Conservation (phyloP, 2,888 invertebrate genomes). For the Agrochola circellaris region DNA sequence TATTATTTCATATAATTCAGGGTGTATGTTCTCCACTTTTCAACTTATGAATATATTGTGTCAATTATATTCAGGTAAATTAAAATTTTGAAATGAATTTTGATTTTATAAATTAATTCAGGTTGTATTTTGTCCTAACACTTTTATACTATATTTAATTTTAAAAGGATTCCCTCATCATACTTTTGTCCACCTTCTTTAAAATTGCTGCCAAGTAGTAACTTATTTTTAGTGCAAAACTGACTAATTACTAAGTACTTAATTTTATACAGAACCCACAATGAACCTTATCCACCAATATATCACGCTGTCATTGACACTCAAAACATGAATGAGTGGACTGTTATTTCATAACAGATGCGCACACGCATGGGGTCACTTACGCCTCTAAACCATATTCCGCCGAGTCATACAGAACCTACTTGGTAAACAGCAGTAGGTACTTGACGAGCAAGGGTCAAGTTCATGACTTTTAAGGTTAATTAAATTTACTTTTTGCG, state of each 20-base stretch:
- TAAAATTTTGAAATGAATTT: too few relatives aligned
- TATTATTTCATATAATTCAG: too few relatives aligned
- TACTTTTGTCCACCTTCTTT: too few relatives aligned
- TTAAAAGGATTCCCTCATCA: too few relatives aligned
- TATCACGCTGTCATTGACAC: conserved; percentile 63
- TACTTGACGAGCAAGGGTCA: conserved; percentile 42
- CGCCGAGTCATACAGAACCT: conserved; percentile 46
- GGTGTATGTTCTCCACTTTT: too few relatives aligned
- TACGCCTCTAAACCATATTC: conserved; percentile 27
- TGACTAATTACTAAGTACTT: neutral
- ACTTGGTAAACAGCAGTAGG: conserved; percentile 26
- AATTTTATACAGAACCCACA: conserved; percentile 36
- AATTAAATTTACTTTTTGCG: conserved; percentile 52
- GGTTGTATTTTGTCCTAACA: too few relatives aligned
- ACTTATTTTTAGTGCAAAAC: too few relatives aligned
- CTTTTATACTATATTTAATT: too few relatives aligned
- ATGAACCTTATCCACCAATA: neutral
- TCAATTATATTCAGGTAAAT: too few relatives aligned
- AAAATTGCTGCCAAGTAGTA: too few relatives aligned
- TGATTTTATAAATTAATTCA: too few relatives aligned
- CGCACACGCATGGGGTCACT: conserved; percentile 55
- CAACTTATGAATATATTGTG: too few relatives aligned
- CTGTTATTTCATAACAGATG: conserved; percentile 65
- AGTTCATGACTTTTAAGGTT: conserved; percentile 59
- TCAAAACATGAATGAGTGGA: conserved; percentile 61